phyloP scores from a whole-genome alignment of 2,888 invertebrate genomes.

The Cyclophora albipunctata region DNA sequence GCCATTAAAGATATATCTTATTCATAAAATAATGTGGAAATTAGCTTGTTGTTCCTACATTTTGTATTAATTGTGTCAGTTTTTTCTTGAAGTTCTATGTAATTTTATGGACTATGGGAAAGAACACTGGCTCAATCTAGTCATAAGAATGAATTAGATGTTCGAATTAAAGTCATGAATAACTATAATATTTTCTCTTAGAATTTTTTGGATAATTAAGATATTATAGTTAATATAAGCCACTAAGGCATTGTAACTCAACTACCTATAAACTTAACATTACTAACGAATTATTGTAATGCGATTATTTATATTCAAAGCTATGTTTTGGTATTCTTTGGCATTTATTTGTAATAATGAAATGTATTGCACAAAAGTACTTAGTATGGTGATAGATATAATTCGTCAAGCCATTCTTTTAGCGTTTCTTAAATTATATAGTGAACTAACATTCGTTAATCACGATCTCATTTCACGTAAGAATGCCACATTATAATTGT shows the following conservation, averaged over 20 bases:
- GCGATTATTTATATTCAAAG: conserved; percentile 42
- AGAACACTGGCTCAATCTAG: conserved; percentile 73
- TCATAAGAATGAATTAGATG: conserved; percentile 72
- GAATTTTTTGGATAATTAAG: conserved; percentile 56
- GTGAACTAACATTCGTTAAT: conserved; percentile 48
- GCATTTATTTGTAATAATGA: conserved; percentile 57
- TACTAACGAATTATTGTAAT: conserved; percentile 44
- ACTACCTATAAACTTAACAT: conserved; percentile 37
- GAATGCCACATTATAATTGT: conserved; percentile 41
- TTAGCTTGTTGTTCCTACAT: conserved; percentile 62
- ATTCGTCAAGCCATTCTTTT: conserved; percentile 35
- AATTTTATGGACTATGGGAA: conserved; percentile 48
- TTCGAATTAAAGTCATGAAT: conserved; percentile 52
- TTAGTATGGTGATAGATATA: conserved; percentile 52
- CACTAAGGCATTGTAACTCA: conserved; percentile 38
- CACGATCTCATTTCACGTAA: conserved; percentile 67
- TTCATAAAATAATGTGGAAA: conserved; percentile 32
- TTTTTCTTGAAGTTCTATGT: conserved; percentile 53
- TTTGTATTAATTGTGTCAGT: conserved; percentile 68
- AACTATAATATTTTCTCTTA: conserved; percentile 49
- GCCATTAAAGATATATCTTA: neutral
- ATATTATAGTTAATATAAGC: conserved; percentile 39
- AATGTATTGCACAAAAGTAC: conserved; percentile 71
- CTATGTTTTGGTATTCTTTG: conserved; percentile 48
- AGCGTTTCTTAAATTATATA: conserved; percentile 40